Percentiles rank a stretch among this genome's conserved stretches.
These are phyloP conservation scores for Branchellion lobata DNA, from an alignment of 2,888 invertebrate genomes.

Conservation along the genomic window DNA sequence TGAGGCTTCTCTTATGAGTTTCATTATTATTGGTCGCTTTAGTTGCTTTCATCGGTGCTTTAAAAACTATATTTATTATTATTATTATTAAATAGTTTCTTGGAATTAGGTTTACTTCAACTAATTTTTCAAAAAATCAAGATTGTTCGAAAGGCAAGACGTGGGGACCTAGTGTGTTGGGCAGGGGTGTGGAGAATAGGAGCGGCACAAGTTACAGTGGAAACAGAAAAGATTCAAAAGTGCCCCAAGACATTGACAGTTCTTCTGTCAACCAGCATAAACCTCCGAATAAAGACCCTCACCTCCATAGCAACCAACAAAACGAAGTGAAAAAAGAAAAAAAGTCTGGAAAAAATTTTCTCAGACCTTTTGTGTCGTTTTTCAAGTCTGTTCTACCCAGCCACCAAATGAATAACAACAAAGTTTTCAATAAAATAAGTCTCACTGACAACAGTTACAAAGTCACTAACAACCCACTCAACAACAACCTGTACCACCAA, in stretches of 20 bases:
- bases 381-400: not conserved
- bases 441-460: not conserved
- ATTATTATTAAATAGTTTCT: too few relatives aligned
- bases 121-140: not conserved
- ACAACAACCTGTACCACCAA: not conserved
- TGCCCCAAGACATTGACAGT: not conserved
- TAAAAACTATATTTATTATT: too few relatives aligned
- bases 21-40: too few relatives aligned
- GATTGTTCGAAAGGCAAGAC: not conserved
- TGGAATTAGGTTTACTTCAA: too few relatives aligned
- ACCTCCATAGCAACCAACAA: not conserved
- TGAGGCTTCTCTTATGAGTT: too few relatives aligned
- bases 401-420: not conserved
- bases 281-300: not conserved
- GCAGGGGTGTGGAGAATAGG: not conserved
- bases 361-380: not conserved
- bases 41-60: too few relatives aligned
- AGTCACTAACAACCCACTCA: not conserved
- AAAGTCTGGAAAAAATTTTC: not conserved
- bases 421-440: not conserved
- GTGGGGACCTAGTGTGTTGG: conserved; percentile 1
- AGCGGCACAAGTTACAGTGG: not conserved
- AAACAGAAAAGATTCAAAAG: not conserved
- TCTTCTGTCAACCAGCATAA: not conserved
- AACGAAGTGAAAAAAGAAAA: not conserved